Evolutionary conservation across 2,888 invertebrate genomes (phyloP), one percentile per base, ranked within the genome.

Genomic region (Dynastes grantii): DNA sequence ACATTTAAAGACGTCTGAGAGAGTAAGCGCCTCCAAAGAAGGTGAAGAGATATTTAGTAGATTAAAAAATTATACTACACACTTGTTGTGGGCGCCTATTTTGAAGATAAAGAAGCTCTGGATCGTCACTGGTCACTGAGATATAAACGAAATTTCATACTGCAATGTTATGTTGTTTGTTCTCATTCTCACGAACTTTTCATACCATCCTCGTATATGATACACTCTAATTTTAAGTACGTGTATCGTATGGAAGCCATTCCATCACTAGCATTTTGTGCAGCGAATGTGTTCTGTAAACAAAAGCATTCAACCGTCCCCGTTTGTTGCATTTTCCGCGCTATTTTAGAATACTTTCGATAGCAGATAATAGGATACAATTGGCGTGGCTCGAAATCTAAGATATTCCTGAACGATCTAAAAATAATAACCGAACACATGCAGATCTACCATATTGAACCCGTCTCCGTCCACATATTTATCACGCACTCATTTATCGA

Each of bases 401-500:
- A 40, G 67, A 16, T 67, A 67, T 67, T 67, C 16, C 22, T 40
- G 22, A 13, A 45, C 45, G n/a, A 67, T 40, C 67, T 67, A 67
- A 67, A 45, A 67, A 67, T 67, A 67, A 67, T 45, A 40, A 37
- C 37, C 29, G 29, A 67, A 55, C 55, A 55, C 16, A 55, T 55
- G 55, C 67, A 45, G 1, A 45, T 45, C 40, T 4, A 22, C 16
- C 67, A 67, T 67, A 67, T 22, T n/a, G 67, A 22, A 67, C 2
- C 1, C 45, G 45, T 40, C 16, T 55, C 55, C 6, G 16, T 55
- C 8, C 16, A 16, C 55, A 49, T 40, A 40, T 45, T 29, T 29
- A 16, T 40, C 67, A 13, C 45, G 67, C 45, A 16, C 37, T 40
- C 67, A 67, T 67, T 67, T 67, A 67, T 67, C 67, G 45, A 67